These are phyloP conservation scores for Cyprinodon tularosa DNA, from an alignment of 2,113 vertebrate genomes.

Conservation along the genomic window DNA sequence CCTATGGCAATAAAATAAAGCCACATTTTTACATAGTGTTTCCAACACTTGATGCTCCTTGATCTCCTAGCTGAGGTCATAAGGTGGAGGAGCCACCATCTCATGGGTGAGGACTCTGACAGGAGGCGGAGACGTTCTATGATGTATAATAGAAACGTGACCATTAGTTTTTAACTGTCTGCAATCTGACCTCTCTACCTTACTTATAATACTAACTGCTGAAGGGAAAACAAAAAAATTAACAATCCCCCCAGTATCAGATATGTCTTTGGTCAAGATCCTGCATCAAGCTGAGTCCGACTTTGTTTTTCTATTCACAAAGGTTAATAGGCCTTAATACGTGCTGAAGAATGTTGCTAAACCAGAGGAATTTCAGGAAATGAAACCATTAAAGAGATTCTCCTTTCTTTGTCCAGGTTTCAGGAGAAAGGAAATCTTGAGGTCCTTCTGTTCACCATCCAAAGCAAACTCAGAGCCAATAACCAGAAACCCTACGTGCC, in stretches of 20 bases:
- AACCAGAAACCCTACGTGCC: constrained; percentile 92
- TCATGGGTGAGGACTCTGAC: no score
- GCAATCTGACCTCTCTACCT: neutral
- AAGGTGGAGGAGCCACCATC: no score
- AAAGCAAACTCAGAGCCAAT: constrained; percentile 94
- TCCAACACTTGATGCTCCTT: no score
- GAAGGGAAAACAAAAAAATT: neutral
- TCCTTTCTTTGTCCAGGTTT: constrained; percentile 79
- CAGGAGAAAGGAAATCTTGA: constrained; percentile 97
- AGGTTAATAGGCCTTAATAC: neutral
- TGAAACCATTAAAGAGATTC: neutral
- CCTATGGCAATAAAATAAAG: no score
- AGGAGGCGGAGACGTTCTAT: no score
- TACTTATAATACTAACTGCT: no score
- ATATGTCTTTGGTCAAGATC: neutral
- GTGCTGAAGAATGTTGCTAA: neutral
- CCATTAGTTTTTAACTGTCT: neutral
- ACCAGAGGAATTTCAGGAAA: neutral
- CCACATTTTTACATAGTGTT: no score
- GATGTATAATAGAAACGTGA: no score
- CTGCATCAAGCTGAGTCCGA: neutral
- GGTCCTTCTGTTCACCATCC: constrained; percentile 96
- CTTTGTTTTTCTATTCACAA: neutral
- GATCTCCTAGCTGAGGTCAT: no score
- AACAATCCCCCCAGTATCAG: neutral